A percentile compares a stretch with the other conserved stretches of the same genome.
Conservation (phyloP, 1,140 invertebrate species). For the Laupala kohalensis region DNA sequence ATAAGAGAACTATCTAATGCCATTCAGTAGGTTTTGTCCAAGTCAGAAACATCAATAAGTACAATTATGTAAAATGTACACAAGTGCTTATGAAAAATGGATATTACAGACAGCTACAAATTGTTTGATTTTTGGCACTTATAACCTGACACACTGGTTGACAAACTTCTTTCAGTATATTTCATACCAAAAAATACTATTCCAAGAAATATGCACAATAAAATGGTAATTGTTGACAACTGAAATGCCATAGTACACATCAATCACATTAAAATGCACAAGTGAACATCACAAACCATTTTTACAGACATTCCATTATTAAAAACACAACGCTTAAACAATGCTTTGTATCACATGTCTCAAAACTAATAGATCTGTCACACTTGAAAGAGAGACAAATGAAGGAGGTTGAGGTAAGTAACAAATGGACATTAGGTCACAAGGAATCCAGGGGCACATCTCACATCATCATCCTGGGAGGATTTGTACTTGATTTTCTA, state of each 20-base stretch:
- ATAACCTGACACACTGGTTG: not conserved
- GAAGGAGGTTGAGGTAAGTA: not conserved
- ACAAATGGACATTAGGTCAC: not conserved
- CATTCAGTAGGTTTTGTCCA: not conserved
- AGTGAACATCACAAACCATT: not conserved
- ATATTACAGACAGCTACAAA: not conserved
- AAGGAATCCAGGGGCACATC: slow-evolving; percentile 6
- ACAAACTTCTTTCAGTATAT: not conserved
- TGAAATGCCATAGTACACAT: not conserved
- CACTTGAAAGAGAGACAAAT: not conserved
- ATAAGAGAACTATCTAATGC: not conserved
- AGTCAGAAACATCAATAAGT: not conserved
- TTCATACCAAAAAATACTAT: not conserved
- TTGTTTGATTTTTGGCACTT: not conserved
- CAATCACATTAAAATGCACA: not conserved
- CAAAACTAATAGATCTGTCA: not conserved
- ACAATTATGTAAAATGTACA: not conserved
- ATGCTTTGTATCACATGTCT: not conserved
- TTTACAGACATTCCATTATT: not conserved
- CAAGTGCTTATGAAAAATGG: not conserved
- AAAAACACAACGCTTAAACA: not conserved
- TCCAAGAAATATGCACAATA: not conserved
- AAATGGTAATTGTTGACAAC: not conserved
- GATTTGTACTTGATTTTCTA: slow-evolving; percentile 7
- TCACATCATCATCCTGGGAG: not conserved